Evolutionary conservation across 2,113 vertebrate species (phyloP), one percentile per base, ranked within the genome.

Genomic region (Excalfactoria chinensis): DNA sequence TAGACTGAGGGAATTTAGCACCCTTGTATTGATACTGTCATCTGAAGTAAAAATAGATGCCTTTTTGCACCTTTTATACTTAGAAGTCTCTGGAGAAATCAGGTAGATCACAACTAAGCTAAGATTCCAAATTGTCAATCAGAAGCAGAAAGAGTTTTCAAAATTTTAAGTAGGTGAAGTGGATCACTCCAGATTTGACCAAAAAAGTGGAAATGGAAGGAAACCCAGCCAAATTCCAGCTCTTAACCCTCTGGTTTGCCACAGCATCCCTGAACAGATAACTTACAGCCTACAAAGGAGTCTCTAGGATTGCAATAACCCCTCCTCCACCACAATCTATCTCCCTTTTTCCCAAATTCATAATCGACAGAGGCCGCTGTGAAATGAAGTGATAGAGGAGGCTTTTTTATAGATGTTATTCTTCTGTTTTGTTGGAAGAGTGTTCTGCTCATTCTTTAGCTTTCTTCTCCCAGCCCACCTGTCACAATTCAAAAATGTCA

Each of bases 401-500:
- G 58, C 9, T 91, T 92, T 28, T 93, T 95, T 95, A 90, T 83
- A 90, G 84, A 85, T 87, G 84, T 95, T 88, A 66, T 40, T 63
- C 90, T 64, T 89, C 68, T 93, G n/a, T 92, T 95, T 75, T 68
- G 62, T 92, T 66, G 69, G 56, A 97, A 83, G 40, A 64, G 9
- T 19, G 11, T 56, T 79, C 78, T 72, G 35, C 76, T 87, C 66
- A 34, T 95, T 96, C 66, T 70, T 83, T 68, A 80, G 41, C 44
- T 85, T 86, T 93, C 23, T 77, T 93, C 85, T 96, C 86, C 88
- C 84, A 88, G 91, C 69, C 9, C 69, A 96, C 89, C 90, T 35
- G 16, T 93, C 93, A 93, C 88, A 96, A 91, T 86, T 93, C 90
- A 90, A 92, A 97, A 95, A 95, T 86, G 71, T 92, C 95, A 90